A percentile compares a stretch with the other conserved stretches of the same genome.
phyloP scores from a whole-genome alignment of 1,140 invertebrate genomes.

The Polypedilum vanderplanki region DNA sequence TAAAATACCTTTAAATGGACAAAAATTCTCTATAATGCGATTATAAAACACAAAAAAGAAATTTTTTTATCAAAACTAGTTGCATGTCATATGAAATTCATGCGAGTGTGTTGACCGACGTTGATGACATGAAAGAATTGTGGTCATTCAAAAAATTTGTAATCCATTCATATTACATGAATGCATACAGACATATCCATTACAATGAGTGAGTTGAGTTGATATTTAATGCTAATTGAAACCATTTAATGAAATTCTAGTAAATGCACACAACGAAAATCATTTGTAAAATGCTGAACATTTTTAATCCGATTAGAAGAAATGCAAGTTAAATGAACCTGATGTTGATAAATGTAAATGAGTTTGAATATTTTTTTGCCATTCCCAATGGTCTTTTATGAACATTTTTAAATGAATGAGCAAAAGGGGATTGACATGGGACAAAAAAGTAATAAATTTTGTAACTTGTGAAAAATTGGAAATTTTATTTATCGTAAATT shows the following conservation, averaged over 20 bases:
- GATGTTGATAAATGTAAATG: too few species aligned
- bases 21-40: not conserved
- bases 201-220: not conserved
- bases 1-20: too few species aligned
- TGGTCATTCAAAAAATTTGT: conserved; percentile 5
- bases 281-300: not conserved
- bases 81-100: not conserved
- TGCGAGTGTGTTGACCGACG: too few species aligned
- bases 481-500: too few species aligned
- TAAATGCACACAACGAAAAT: not conserved
- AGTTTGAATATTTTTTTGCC: too few species aligned
- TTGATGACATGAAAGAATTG: not conserved
- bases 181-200: not conserved
- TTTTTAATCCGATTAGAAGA: not conserved
- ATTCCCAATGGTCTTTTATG: too few species aligned
- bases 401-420: too few species aligned
- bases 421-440: too few species aligned
- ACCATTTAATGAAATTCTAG: conserved; percentile 12
- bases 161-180: not conserved
- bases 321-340: too few species aligned
- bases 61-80: not conserved
- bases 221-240: conserved; percentile 2
- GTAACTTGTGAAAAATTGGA: too few species aligned
- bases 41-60: not conserved
- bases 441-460: too few species aligned